Base-by-base conservation (phyloP, 2,888 invertebrate species). In the Drosophila antonietae region DNA sequence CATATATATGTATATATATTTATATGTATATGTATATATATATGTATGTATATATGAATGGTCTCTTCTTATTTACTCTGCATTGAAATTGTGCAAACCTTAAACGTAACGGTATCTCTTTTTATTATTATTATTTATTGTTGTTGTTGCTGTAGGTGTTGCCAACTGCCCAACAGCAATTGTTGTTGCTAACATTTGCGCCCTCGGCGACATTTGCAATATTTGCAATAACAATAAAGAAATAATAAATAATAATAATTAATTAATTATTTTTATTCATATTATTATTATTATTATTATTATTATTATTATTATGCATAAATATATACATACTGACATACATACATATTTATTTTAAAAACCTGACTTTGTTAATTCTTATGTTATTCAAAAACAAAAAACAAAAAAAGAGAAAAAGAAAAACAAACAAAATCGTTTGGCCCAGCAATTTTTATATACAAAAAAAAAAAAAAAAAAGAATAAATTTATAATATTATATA, bases 21-120 rank as follows among this genome's bases (percentile, higher is more conserved):
- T 15, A 28, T 31, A 51, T 15, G 15, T 46, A 23, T 28, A 46
- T 28, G 9, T 15, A 28, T 28, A 28, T 28, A 28, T 33, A 12
- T 18, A 33, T 51, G 18, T 28, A 9, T 51, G 18, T 14, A 53
- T 53, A 39, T 61, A 64, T 69, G 75, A 83, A 84, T 84, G 84
- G 84, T 84, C 84, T 84, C 84, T 84, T 84, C 87, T 84, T 90
- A 90, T 90, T 84, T 88, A 88, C 83, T 84, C 88, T 87, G 83
- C 83, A 83, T 75, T 63, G 31, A 62, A 78, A 75, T 51, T 58
- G 71, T 84, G 83, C 83, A 84, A 74, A 67, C 89, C 83, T 78
- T 83, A 89, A 83, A 88, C 84, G 89, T 83, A 83, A 83, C 89
- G 89, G 83, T 84, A 84, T 84, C 83, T 84, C 83, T 89, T 90